Evolutionary conservation across 2,113 vertebrate species (phyloP), one percentile per base, ranked within the genome.

Genomic region (Nicator chloris): DNA sequence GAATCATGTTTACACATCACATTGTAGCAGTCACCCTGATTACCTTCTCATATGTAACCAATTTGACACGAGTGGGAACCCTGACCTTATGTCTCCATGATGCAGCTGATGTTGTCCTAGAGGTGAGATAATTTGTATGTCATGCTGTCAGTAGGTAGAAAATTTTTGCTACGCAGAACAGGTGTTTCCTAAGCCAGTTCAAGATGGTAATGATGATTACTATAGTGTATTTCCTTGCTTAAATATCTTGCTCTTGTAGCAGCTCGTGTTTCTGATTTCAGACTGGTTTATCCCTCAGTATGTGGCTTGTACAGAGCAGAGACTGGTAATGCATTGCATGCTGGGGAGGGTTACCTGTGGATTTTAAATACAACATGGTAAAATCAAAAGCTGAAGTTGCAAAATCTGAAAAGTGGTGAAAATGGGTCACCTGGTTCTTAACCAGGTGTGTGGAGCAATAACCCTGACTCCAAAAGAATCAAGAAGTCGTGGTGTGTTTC

Each of bases 1-100:
- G 98, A 87, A 96, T 99, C 95, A 99, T 99, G 99, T 99, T 99
- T 97, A 97, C 99, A 94, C 99, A 99, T 97, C 99, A 99, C 40
- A 88, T 99, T 96, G 91, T 98, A 92, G 59, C 98, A 69, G 97
- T 99, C 97, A 98, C 96, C 69, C 98, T 99, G 97, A 98, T 99
- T 96, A 97, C 97, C 78, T 98, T 99, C 97, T 99, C 99, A 49
- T 99, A 99, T 20, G 98, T 99, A 93, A 99, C 99, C 97, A 99
- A 99, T 97, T 98, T 99, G 99, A 98, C 98, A 69, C 98, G 99
- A 90, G 98, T 99, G 81, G 99, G 99, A 92, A 98, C 98, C 57
- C 97, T 99, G 96, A 98, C 98, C 94, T 97, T 99, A 81, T 99
- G 99, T 96, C 98, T 99, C 93, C 99, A 99, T 9, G 99, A 99